Base-by-base conservation (phyloP, 2,888 invertebrate genomes). In the Nipponacmea schrenckii region DNA sequence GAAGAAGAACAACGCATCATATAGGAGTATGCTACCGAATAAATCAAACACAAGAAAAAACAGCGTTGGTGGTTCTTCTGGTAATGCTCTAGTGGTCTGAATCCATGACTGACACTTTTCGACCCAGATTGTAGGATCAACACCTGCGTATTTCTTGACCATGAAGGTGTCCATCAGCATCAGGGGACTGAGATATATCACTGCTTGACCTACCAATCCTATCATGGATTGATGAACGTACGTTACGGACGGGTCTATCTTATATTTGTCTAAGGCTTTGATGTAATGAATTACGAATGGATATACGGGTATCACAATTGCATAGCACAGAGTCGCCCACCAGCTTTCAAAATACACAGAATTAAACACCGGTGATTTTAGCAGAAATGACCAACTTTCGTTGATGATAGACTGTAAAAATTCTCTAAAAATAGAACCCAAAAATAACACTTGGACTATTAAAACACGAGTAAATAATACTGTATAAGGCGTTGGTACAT, bases 311-410 rank as follows among this genome's bases (percentile, higher is more conserved):
- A 83, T 79, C n/a, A 84, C 70, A 7, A 80, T 27, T 0, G 78
- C 74, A 50, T 83, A 85, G 45, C 77, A 76, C n/a, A 81, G 64
- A 0, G 83, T 83, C 0, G 81, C 78, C 68, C 76, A 83, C 77
- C 77, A 79, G 4, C 84, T 86, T 70, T 86, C 86, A 72, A 86
- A 86, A 75, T 86, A 86, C 20, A 84, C 85, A 2, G 79, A 83
- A 63, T 80, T 82, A 71, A 81, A 86, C 24, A 82, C 45, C 74
- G 74, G 72, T 2, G 76, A 71, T 4, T 68, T 24, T 2, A 73
- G 62, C 63, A 84, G 69, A 70, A 74, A 77, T 0, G 62, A 5
- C 83, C 83, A 84, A 7, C 69, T 15, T 10, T 10, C 10, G 48
- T 82, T 70, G 15, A 81, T 67, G 10, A 44, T 44, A 3, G 15